A percentile compares a stretch with the other conserved stretches of the same genome.
phyloP scores from a whole-genome alignment of 1,140 invertebrate species.

The Scaptomyza hsui region DNA sequence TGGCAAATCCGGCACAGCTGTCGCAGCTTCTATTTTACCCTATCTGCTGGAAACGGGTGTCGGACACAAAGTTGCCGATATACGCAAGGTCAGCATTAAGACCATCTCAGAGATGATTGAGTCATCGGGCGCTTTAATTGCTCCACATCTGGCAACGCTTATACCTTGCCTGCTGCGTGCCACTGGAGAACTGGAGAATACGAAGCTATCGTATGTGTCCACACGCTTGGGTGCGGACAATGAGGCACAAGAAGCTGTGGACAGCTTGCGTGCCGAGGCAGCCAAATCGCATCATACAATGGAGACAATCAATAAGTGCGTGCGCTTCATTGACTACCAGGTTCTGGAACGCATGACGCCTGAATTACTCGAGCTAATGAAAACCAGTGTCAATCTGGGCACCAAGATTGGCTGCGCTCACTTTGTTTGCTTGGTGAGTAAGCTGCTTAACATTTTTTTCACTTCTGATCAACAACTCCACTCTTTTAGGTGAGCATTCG shows the following conservation, averaged over 20 bases:
- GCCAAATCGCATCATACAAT: constrained; percentile 94
- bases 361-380: constrained; percentile 92
- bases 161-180: constrained; percentile 93
- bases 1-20: constrained; percentile 91
- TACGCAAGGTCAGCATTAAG: constrained; percentile 92
- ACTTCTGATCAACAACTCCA: neutral
- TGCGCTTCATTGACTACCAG: constrained; percentile 91
- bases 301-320: constrained; percentile 94
- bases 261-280: constrained; percentile 90
- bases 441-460: neutral
- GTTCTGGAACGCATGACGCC: constrained; percentile 92
- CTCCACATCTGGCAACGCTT: constrained; percentile 91
- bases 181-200: constrained; percentile 92
- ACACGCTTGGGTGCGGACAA: constrained; percentile 88
- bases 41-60: constrained; percentile 92
- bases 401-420: constrained; percentile 94
- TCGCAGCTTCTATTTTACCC: constrained; percentile 91
- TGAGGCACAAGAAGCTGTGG: constrained; percentile 89
- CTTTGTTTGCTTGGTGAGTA: constrained; percentile 90
- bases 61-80: constrained; percentile 90
- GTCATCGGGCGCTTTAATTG: constrained; percentile 90
- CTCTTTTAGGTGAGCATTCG: constrained; percentile 83
- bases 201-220: constrained; percentile 91
- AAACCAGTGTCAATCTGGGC: constrained; percentile 91
- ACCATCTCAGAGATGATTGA: constrained; percentile 93